Conservation (phyloP, 2,113 vertebrate genomes). For the Sporophila hypoxantha region DNA sequence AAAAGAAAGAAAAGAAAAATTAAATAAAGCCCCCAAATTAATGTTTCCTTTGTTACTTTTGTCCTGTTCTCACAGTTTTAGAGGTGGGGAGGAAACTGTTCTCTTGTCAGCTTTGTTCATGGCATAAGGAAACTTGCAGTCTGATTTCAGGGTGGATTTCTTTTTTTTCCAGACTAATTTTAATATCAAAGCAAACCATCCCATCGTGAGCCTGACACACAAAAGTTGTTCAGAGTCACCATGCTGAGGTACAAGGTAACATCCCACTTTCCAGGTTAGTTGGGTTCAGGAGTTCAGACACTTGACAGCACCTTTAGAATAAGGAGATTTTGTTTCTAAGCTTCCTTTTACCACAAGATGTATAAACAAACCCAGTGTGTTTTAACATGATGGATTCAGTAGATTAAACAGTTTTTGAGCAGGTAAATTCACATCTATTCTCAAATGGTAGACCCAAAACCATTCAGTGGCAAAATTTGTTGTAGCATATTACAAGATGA, state of each 20-base stretch:
- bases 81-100: not conserved
- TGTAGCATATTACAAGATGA: not conserved
- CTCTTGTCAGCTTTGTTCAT: not conserved
- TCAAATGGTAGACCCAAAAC: not conserved
- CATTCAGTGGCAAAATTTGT: not conserved
- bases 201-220: not conserved
- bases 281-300: not conserved
- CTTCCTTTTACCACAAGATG: not conserved
- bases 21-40: constrained; percentile 77
- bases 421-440: not conserved
- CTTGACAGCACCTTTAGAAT: not conserved
- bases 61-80: constrained; percentile 43
- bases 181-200: not conserved
- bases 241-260: not conserved
- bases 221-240: not conserved
- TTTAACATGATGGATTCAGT: not conserved
- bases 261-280: not conserved
- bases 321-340: not conserved
- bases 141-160: not conserved
- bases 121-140: not conserved
- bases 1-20: constrained; percentile 70
- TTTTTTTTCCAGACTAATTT: not conserved
- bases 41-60: constrained; percentile 68
- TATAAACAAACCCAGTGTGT: not conserved
- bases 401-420: not conserved